Base-by-base conservation (phyloP, 2,797 vertebrate genomes). In the Dendrocincla fuliginosa region DNA sequence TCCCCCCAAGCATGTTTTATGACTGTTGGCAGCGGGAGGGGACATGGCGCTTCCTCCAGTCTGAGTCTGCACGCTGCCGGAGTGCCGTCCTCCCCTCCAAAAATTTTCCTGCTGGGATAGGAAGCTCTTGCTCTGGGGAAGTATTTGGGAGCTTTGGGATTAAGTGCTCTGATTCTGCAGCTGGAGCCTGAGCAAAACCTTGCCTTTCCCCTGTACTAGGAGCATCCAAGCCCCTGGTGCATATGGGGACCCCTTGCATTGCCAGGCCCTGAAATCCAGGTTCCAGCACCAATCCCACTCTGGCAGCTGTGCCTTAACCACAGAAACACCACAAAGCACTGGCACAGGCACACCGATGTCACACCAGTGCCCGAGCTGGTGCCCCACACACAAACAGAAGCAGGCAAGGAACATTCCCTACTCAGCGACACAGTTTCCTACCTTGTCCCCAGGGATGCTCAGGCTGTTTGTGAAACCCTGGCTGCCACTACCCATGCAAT, bases 391-490 rank as follows among this genome's bases (percentile, higher is more conserved):
- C 22, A 7, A n/a, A 25, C 2, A 24, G 61, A 44, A 5, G 3
- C 67, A 10, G n/a, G 42, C 22, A 7, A 27, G 47, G 88, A 73
- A 63, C 19, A 10, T 49, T 32, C 68, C 30, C 42, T 27, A 55
- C 60, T 75, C 11, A 2, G 63, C 91, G 94, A 89, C 94, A 92
- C 64, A 30, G 50, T 89, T 84, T 89, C 65, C 74, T 55, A 8
- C 53, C 53, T 37, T 9, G 70, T 87, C 87, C 84, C 82, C 75
- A 23, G 61, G 53, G 87, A 65, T 1, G 7, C 37, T 49, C 2
- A 23, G 6, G 20, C 52, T 19, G 55, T 28, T 65, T 59, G 74
- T 42, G 84, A 90, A 61, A 94, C 15, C 39, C 77, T 50, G 70
- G 47, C 69, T 28, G 90, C 69, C 44, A 4, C 65, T 53, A 10